phyloP scores from a whole-genome alignment of 2,113 vertebrate genomes.

The Nycticebus coucang region DNA sequence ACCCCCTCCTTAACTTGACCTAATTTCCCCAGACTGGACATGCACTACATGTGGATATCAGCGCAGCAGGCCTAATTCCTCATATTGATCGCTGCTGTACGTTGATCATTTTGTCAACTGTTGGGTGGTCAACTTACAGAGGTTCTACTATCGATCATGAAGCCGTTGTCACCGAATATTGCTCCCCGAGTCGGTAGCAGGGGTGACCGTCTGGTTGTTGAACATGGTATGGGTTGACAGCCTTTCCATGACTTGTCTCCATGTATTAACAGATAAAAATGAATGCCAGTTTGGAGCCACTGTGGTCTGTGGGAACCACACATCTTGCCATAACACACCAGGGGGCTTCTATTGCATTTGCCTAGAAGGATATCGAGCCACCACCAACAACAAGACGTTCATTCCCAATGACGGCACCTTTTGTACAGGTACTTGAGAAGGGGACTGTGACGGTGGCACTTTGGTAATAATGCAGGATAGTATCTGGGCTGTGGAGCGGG shows the following conservation, averaged over 20 bases:
- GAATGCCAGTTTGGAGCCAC: conserved; percentile 92
- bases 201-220: not conserved
- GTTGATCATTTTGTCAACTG: no score
- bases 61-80: no score
- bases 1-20: no score
- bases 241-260: conserved; percentile 13
- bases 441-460: not conserved
- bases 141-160: no score
- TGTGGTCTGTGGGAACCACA: conserved; percentile 93
- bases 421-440: conserved; percentile 88
- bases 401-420: conserved; percentile 97
- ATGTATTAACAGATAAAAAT: conserved; percentile 91
- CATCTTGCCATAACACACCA: conserved; percentile 92
- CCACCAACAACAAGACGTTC: conserved; percentile 91
- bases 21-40: no score
- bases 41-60: no score
- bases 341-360: conserved; percentile 97
- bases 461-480: no score
- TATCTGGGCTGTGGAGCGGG: not conserved
- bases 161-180: not conserved
- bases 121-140: no score
- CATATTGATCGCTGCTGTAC: no score
- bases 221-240: fast-evolving
- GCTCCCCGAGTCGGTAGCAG: fast-evolving
- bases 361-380: conserved; percentile 90